Conservation (phyloP, 2,113 vertebrate genomes). For the Echinops telfairi region DNA sequence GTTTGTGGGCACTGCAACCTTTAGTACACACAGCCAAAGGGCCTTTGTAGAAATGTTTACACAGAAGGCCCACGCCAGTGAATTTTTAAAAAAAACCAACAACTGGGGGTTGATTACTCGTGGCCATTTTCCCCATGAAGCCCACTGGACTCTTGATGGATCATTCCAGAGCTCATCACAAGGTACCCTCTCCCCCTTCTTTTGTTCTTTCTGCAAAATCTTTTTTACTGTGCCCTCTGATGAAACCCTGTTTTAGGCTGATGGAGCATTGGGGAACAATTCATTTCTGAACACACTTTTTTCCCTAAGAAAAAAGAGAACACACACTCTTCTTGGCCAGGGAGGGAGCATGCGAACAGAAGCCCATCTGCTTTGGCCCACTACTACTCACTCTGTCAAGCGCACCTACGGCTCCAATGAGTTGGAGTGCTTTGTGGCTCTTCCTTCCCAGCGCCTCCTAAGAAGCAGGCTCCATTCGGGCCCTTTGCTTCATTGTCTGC, state of each 20-base stretch:
- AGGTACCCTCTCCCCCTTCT: constrained; percentile 10
- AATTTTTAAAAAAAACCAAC: background rate
- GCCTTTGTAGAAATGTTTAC: constrained; percentile 33
- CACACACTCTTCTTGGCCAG: constrained; percentile 8
- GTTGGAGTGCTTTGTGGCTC: background rate
- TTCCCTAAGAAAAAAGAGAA: constrained; percentile 65
- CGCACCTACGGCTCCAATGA: constrained; percentile 50
- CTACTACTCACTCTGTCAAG: constrained; percentile 24
- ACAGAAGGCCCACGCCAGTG: constrained; percentile 3
- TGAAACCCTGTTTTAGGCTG: constrained; percentile 69
- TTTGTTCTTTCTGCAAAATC: constrained; percentile 59
- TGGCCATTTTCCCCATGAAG: constrained; percentile 61
- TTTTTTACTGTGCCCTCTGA: constrained; percentile 72
- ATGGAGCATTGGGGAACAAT: constrained; percentile 70
- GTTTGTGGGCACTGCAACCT: background rate
- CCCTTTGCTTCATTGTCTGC: constrained; percentile 33
- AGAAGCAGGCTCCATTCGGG: constrained; percentile 54
- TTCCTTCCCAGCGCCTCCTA: background rate
- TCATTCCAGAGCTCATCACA: constrained; percentile 61
- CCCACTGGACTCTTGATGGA: constrained; percentile 58
- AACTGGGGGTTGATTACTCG: constrained; percentile 51
- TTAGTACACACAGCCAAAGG: background rate
- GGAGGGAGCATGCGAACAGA: constrained; percentile 27
- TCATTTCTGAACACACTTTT: constrained; percentile 70
- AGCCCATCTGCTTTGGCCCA: background rate